Percentiles rank a stretch among this genome's conserved stretches.
Conservation (phyloP, 1,140 invertebrate species). For the Sweltsa coloradensis region DNA sequence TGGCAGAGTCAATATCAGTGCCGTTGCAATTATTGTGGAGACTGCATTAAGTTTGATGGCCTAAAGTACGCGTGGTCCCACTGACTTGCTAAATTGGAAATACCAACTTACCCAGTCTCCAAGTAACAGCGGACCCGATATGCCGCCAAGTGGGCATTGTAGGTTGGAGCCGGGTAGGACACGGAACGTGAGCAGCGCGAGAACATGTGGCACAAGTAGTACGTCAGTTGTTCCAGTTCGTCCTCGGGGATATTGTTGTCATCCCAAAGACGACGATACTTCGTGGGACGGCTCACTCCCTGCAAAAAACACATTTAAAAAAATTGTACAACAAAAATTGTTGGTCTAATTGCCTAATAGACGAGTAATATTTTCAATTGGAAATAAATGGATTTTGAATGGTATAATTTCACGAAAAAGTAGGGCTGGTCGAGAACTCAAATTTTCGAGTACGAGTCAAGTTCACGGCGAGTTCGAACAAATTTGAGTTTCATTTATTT, state of each 20-base stretch:
- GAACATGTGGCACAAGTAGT: slow-evolving; percentile 81
- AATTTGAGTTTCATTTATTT: too few relatives aligned
- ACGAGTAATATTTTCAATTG: slow-evolving; percentile 1
- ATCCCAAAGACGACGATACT: slow-evolving; percentile 77
- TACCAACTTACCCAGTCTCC: slow-evolving; percentile 33
- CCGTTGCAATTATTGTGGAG: too few relatives aligned
- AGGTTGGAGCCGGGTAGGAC: slow-evolving; percentile 86
- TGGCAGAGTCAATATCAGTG: too few relatives aligned
- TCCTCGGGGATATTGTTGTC: slow-evolving; percentile 60
- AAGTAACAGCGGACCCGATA: slow-evolving; percentile 55
- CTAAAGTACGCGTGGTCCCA: too few relatives aligned
- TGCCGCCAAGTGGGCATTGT: slow-evolving; percentile 88
- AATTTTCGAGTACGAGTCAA: too few relatives aligned
- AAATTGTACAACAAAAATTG: slow-evolving; percentile 9
- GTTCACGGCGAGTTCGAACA: too few relatives aligned
- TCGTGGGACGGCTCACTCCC: slow-evolving; percentile 78
- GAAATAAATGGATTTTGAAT: too few relatives aligned
- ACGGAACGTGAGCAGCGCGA: slow-evolving; percentile 75
- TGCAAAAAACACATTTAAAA: slow-evolving; percentile 33
- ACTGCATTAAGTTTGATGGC: too few relatives aligned
- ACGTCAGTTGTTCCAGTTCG: slow-evolving; percentile 71
- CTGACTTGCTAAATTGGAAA: slow-evolving; percentile 1
- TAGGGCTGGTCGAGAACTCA: too few relatives aligned
- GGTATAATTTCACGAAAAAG: too few relatives aligned
- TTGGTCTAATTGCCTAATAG: neutral